These are phyloP conservation scores for Lophura nycthemera DNA, from an alignment of 2,113 vertebrate genomes.

Conservation along the genomic window DNA sequence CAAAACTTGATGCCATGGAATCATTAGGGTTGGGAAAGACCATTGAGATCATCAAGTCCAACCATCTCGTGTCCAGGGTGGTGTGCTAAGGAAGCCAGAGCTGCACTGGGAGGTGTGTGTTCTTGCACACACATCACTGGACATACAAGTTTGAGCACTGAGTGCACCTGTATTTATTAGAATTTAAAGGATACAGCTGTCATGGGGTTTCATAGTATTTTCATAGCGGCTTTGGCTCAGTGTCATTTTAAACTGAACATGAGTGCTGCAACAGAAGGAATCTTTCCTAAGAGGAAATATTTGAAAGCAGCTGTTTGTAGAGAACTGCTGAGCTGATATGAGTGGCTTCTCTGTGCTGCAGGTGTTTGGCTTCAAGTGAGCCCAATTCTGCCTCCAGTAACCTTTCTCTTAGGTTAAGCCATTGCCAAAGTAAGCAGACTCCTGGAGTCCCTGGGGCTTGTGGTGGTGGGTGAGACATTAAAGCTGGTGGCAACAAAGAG, in stretches of 20 bases:
- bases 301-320: neutral
- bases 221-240: neutral
- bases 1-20: neutral
- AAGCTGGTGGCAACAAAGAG: neutral
- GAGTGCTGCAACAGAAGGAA: neutral
- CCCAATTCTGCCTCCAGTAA: neutral
- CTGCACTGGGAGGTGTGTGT: neutral
- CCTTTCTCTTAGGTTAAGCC: neutral
- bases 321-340: neutral
- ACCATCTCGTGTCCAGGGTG: neutral
- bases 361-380: constrained; percentile 16
- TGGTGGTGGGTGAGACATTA: neutral
- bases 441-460: rapidly evolving
- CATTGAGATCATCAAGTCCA: too few relatives aligned
- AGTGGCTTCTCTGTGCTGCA: neutral
- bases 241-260: neutral
- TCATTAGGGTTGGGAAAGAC: too few relatives aligned
- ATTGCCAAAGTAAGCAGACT: neutral
- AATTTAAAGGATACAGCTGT: neutral
- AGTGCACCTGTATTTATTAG: neutral
- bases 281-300: neutral
- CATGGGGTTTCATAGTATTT: neutral
- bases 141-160: neutral
- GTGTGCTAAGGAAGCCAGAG: neutral
- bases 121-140: rapidly evolving